Evolutionary conservation across 1,140 invertebrate species (phyloP).

Genomic region (Colletes gigas): DNA sequence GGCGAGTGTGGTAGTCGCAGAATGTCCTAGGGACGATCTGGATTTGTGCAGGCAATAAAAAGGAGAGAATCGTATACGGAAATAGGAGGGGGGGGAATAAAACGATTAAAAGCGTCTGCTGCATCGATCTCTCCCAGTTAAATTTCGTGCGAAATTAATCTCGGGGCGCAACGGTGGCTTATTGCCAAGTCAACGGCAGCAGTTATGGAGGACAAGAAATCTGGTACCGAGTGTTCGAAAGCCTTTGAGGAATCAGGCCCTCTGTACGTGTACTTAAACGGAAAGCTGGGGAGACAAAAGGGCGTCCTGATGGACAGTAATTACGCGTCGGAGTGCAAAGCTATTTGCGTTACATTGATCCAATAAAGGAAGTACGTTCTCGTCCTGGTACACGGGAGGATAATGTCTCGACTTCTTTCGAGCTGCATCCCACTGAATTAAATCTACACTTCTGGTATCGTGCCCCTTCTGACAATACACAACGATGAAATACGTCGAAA

Average conservation of each 20-base stretch:
- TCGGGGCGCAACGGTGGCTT: constrained; percentile 56
- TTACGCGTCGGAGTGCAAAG: constrained; percentile 41
- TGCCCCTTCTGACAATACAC: background rate
- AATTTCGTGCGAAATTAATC: constrained; percentile 63
- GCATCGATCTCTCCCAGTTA: constrained; percentile 45
- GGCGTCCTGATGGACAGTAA: constrained; percentile 59
- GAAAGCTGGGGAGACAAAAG: constrained; percentile 46
- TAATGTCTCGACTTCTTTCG: background rate
- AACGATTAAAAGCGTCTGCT: constrained; percentile 21
- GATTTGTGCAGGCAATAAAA: background rate
- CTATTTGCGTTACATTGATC: constrained; percentile 39
- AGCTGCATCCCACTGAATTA: constrained; percentile 14
- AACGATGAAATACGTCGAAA: too few relatives aligned
- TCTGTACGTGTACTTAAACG: constrained; percentile 50
- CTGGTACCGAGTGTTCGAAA: constrained; percentile 47
- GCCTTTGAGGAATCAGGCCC: constrained; percentile 62
- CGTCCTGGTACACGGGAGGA: background rate
- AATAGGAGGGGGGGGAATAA: constrained; percentile 21
- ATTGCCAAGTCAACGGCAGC: constrained; percentile 62
- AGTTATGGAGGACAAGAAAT: constrained; percentile 59
- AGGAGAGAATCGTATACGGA: background rate
- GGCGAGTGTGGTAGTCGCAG: background rate
- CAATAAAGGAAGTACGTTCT: constrained; percentile 55
- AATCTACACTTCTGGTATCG: constrained; percentile 11
- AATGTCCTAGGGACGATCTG: background rate